phyloP scores from a whole-genome alignment of 2,888 invertebrate genomes.

The Seladonia tumulorum region DNA sequence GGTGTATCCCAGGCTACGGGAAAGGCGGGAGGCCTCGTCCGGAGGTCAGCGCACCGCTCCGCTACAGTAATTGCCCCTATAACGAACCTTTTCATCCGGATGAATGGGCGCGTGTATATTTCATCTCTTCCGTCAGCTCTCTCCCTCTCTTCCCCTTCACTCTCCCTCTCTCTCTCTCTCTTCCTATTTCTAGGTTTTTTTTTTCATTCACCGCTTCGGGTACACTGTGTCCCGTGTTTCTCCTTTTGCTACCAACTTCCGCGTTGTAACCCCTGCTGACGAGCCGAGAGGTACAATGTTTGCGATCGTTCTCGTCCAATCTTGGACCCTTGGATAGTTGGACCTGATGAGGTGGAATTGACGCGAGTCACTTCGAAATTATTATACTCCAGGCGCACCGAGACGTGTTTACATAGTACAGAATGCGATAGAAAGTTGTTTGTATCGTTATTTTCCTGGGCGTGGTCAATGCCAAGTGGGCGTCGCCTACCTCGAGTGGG shows the following conservation, averaged over 20 bases:
- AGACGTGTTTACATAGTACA: background rate
- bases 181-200: conserved; percentile 6
- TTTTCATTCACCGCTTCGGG: conserved; percentile 23
- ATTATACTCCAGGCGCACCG: background rate
- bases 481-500: background rate
- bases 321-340: background rate
- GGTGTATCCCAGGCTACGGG: background rate
- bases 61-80: conserved; percentile 59
- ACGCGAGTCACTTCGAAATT: background rate
- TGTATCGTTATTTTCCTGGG: background rate
- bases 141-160: conserved; percentile 5
- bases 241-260: conserved; percentile 7
- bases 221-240: conserved; percentile 11
- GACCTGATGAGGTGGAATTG: background rate
- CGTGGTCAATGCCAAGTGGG: background rate
- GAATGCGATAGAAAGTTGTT: background rate
- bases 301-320: background rate
- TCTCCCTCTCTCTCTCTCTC: conserved; percentile 10
- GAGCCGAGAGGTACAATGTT: background rate
- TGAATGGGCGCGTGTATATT: conserved; percentile 59
- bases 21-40: background rate
- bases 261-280: background rate
- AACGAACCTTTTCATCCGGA: conserved; percentile 63
- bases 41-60: conserved; percentile 52
- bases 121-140: conserved; percentile 36